These are phyloP conservation scores for Drusus annulatus DNA, from an alignment of 1,140 invertebrate species.

Conservation along the genomic window DNA sequence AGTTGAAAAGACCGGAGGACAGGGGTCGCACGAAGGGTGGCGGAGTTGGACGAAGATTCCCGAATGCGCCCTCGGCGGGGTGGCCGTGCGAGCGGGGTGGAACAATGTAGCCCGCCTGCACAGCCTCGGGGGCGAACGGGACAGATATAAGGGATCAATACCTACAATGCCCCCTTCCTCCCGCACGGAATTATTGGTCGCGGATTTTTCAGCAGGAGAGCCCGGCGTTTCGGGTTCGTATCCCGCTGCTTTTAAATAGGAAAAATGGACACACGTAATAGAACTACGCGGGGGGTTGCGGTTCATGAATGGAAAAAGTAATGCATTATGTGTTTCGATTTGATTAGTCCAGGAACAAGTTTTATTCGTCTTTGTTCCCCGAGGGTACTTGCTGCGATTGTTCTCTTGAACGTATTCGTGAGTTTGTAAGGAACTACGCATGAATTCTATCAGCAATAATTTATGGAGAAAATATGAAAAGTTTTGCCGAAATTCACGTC, in stretches of 20 bases:
- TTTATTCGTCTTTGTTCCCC: not conserved
- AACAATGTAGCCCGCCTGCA: constrained; percentile 13
- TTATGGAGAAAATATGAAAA: constrained; percentile 44
- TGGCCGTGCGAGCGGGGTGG: constrained; percentile 45
- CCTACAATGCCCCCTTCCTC: constrained; percentile 44
- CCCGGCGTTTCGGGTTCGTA: constrained; percentile 40
- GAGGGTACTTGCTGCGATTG: not conserved
- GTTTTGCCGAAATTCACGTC: constrained; percentile 30
- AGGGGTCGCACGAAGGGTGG: constrained; percentile 14
- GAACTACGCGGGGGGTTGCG: constrained; percentile 25
- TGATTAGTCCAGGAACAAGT: constrained; percentile 14
- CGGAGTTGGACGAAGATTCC: constrained; percentile 53
- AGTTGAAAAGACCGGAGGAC: constrained; percentile 18
- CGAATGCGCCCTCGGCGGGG: constrained; percentile 52
- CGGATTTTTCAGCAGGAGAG: constrained; percentile 54
- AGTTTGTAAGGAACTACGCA: constrained; percentile 7
- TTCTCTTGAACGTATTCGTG: not conserved
- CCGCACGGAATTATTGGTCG: constrained; percentile 52
- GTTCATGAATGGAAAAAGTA: constrained; percentile 32
- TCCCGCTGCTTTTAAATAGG: constrained; percentile 51
- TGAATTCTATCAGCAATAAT: constrained; percentile 19
- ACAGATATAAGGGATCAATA: constrained; percentile 54
- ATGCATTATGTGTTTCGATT: constrained; percentile 34
- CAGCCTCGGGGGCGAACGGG: constrained; percentile 27
- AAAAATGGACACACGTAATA: constrained; percentile 49